These are phyloP conservation scores for Ctenopoma multispine DNA, from an alignment of 2,797 vertebrate genomes.

Conservation along the genomic window DNA sequence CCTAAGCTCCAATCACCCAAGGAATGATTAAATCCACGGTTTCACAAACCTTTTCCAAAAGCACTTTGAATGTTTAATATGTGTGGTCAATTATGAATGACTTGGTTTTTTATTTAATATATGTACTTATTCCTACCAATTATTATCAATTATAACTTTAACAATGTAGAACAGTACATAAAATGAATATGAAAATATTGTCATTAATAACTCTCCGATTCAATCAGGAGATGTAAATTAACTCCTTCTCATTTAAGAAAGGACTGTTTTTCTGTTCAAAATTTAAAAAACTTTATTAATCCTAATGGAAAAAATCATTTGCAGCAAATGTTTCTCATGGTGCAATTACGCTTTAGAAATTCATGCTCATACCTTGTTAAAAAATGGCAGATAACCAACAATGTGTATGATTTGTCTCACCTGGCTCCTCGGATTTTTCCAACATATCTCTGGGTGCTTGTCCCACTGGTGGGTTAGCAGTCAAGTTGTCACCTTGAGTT, in stretches of 20 bases:
- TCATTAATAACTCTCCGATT: neutral
- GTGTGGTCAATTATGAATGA: neutral
- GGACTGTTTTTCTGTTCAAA: no score
- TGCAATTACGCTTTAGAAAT: neutral
- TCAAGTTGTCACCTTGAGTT: slow-evolving; percentile 15
- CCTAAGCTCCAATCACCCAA: no score
- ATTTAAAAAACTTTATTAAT: neutral
- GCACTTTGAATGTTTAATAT: no score
- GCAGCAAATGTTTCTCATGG: neutral
- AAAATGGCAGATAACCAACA: neutral
- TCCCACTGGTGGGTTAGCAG: slow-evolving; percentile 47
- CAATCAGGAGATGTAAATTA: neutral
- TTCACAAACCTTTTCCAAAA: no score
- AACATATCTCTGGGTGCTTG: slow-evolving; percentile 61
- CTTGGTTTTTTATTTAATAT: neutral
- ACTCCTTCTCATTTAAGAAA: no score
- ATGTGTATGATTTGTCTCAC: slow-evolving; percentile 39
- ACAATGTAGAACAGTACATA: no score
- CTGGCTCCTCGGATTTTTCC: slow-evolving; percentile 74
- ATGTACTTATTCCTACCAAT: neutral
- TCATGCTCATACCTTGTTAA: neutral
- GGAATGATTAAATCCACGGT: no score
- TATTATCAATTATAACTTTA: neutral
- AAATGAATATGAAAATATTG: no score
- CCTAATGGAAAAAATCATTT: no score